phyloP scores from a whole-genome alignment of 2,797 vertebrate species.

The Squalus acanthias region DNA sequence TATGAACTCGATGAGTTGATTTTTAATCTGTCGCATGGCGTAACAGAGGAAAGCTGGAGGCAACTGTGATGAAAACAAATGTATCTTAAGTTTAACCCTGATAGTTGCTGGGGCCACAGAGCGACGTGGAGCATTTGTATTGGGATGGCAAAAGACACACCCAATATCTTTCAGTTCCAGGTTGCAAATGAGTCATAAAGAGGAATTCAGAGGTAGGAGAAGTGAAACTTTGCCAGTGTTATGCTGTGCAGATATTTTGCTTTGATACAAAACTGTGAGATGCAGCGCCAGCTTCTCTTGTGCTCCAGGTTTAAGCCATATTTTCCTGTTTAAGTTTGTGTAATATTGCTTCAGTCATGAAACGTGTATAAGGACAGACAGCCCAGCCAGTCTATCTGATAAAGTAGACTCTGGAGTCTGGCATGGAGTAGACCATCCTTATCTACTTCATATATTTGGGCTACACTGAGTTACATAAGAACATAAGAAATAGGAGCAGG shows the following conservation, averaged over 20 bases:
- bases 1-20: too few species aligned
- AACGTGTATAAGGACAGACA: background rate
- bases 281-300: background rate
- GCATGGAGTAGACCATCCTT: background rate
- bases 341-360: background rate
- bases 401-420: background rate
- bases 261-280: background rate
- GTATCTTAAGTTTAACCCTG: background rate
- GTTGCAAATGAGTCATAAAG: background rate
- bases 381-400: background rate
- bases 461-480: background rate
- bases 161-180: background rate
- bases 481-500: too few species aligned
- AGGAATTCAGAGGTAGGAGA: background rate
- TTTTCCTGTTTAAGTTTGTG: background rate
- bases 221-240: background rate
- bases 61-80: background rate
- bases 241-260: background rate
- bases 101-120: background rate
- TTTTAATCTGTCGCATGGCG: background rate
- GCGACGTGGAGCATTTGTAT: background rate
- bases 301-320: background rate
- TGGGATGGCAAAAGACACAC: background rate
- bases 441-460: background rate
- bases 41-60: background rate